These are phyloP conservation scores for Drosophila macrospina DNA, from an alignment of 2,888 invertebrate genomes.

Conservation along the genomic window DNA sequence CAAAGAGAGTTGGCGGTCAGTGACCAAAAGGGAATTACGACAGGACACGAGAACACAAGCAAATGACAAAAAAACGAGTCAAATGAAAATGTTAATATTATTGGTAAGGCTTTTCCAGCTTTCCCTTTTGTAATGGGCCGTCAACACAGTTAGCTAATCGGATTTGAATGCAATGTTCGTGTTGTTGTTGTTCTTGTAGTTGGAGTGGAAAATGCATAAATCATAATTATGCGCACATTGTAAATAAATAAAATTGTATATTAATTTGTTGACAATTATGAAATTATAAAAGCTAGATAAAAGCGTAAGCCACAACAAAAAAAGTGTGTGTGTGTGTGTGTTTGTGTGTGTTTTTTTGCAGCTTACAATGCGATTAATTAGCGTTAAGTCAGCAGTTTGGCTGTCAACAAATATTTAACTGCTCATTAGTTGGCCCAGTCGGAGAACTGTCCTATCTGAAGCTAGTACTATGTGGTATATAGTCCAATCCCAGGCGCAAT, in stretches of 20 bases:
- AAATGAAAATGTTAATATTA: slow-evolving; percentile 45
- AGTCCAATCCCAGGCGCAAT: neutral
- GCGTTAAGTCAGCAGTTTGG: slow-evolving; percentile 49
- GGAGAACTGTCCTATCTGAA: neutral
- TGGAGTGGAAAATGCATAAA: slow-evolving; percentile 49
- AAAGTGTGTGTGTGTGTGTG: neutral
- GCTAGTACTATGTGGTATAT: neutral
- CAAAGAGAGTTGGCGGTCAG: slow-evolving; percentile 50
- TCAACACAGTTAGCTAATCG: slow-evolving; percentile 59
- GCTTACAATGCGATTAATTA: slow-evolving; percentile 75
- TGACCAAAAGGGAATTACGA: slow-evolving; percentile 58
- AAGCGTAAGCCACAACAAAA: slow-evolving; percentile 40
- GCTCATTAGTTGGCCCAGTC: slow-evolving; percentile 62
- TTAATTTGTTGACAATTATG: slow-evolving; percentile 77
- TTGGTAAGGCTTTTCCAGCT: slow-evolving; percentile 20
- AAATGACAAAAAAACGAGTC: slow-evolving; percentile 20
- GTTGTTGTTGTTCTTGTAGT: slow-evolving; percentile 18
- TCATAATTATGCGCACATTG: slow-evolving; percentile 62
- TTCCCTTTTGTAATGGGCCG: neutral
- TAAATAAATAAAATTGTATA: slow-evolving; percentile 67
- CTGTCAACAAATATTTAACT: slow-evolving; percentile 75
- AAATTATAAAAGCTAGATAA: slow-evolving; percentile 64
- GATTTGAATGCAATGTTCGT: slow-evolving; percentile 57
- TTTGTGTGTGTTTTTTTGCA: slow-evolving; percentile 10
- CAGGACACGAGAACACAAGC: slow-evolving; percentile 8